Conservation (phyloP, 1,140 invertebrate species). For the Aphelinus certus region DNA sequence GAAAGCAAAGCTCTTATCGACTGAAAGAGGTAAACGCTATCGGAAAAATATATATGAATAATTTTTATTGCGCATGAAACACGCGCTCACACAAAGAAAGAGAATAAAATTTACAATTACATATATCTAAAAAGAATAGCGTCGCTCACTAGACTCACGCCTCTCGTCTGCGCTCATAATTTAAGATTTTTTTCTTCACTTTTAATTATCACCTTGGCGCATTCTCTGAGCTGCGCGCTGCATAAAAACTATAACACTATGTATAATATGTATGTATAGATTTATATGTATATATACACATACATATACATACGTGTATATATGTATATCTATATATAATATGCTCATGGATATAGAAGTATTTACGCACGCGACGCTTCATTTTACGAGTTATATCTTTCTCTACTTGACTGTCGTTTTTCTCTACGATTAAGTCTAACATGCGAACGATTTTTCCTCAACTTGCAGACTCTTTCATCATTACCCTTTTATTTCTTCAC, state of each 20-base stretch:
- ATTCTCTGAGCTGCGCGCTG: conserved; percentile 30
- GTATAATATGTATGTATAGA: conserved; percentile 10
- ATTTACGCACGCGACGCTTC: conserved; percentile 36
- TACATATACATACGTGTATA: background rate
- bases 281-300: conserved; percentile 12
- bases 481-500: conserved; percentile 55
- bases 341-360: background rate
- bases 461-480: conserved; percentile 47
- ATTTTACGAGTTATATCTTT: conserved; percentile 42
- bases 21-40: conserved; percentile 25
- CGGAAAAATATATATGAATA: conserved; percentile 15
- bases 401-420: conserved; percentile 29
- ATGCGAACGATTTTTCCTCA: conserved; percentile 33
- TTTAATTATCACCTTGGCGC: conserved; percentile 35
- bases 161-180: conserved; percentile 16
- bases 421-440: background rate
- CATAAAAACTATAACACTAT: conserved; percentile 32
- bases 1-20: conserved; percentile 31
- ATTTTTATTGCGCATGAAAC: background rate
- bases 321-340: background rate
- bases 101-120: background rate
- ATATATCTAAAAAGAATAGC: background rate
- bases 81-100: conserved; percentile 9
- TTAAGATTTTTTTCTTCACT: conserved; percentile 10
- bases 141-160: conserved; percentile 29